A percentile compares a stretch with the other conserved stretches of the same genome.
Evolutionary conservation across 2,113 vertebrate species (phyloP).

Genomic region (Sturnira hondurensis): DNA sequence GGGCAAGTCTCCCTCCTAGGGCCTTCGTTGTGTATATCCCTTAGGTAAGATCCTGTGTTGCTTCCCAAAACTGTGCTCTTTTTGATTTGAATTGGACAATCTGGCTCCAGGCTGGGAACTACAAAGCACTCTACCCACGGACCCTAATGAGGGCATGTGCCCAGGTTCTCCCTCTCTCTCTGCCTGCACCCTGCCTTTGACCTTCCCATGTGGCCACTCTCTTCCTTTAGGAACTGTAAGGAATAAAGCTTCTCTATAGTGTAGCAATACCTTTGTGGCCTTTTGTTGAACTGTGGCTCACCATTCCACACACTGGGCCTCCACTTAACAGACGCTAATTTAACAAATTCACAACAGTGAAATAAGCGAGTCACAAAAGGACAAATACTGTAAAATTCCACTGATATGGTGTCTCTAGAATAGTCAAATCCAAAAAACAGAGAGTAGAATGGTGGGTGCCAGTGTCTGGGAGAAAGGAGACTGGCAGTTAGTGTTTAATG

Average conservation of each 20-base stretch:
- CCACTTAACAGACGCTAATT: too few relatives aligned
- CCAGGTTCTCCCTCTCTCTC: background rate
- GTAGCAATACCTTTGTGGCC: background rate
- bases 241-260: background rate
- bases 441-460: too few relatives aligned
- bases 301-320: background rate
- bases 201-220: background rate
- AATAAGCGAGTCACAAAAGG: background rate
- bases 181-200: background rate
- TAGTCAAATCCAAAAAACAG: too few relatives aligned
- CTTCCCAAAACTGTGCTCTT: background rate
- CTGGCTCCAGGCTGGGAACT: background rate
- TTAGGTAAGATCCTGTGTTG: background rate
- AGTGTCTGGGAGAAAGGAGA: too few relatives aligned
- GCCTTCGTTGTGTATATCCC: background rate
- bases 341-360: background rate
- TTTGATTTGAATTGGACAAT: background rate
- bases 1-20: background rate
- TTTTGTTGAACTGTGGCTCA: background rate
- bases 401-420: background rate
- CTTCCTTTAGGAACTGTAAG: background rate
- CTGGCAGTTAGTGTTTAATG: background rate
- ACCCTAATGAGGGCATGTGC: background rate
- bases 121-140: background rate
- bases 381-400: background rate